phyloP scores from a whole-genome alignment of 2,888 invertebrate genomes.

The Drosophila koepferae region DNA sequence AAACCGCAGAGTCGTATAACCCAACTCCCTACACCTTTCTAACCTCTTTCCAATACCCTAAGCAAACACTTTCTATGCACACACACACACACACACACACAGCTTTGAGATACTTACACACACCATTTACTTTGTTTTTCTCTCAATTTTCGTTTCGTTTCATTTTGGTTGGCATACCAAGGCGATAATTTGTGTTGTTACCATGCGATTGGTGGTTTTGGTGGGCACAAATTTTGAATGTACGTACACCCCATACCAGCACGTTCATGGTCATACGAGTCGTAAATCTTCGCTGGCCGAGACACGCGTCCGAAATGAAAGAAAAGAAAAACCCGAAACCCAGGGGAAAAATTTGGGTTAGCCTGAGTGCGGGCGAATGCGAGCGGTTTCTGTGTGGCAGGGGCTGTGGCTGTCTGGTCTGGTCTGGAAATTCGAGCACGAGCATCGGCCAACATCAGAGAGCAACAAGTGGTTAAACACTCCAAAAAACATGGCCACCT shows the following conservation, averaged over 20 bases:
- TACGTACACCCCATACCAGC: slow-evolving; percentile 65
- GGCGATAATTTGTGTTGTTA: slow-evolving; percentile 61
- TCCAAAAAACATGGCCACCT: slow-evolving; percentile 72
- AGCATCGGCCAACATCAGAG: slow-evolving; percentile 54
- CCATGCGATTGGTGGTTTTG: slow-evolving; percentile 41
- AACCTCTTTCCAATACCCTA: slow-evolving; percentile 27
- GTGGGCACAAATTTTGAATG: slow-evolving; percentile 23
- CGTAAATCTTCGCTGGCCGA: slow-evolving; percentile 71
- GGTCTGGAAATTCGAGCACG: slow-evolving; percentile 53
- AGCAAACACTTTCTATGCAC: slow-evolving; percentile 64
- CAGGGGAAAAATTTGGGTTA: slow-evolving; percentile 67
- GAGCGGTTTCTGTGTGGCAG: not conserved
- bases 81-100: slow-evolving; percentile 29
- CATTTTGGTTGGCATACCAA: slow-evolving; percentile 62
- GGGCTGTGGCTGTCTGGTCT: slow-evolving; percentile 18
- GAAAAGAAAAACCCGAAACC: slow-evolving; percentile 38
- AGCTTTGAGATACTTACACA: slow-evolving; percentile 47
- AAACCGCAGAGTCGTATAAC: slow-evolving; percentile 49
- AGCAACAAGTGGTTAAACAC: slow-evolving; percentile 71
- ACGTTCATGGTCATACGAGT: slow-evolving; percentile 80
- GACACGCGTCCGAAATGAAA: slow-evolving; percentile 66
- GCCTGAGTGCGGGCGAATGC: slow-evolving; percentile 13
- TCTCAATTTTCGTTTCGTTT: slow-evolving; percentile 53
- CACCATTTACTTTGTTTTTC: slow-evolving; percentile 54
- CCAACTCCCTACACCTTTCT: slow-evolving; percentile 48